A percentile compares a stretch with the other conserved stretches of the same genome.
phyloP scores from a whole-genome alignment of 2,888 invertebrate species.

The Teinopalpus imperialis region DNA sequence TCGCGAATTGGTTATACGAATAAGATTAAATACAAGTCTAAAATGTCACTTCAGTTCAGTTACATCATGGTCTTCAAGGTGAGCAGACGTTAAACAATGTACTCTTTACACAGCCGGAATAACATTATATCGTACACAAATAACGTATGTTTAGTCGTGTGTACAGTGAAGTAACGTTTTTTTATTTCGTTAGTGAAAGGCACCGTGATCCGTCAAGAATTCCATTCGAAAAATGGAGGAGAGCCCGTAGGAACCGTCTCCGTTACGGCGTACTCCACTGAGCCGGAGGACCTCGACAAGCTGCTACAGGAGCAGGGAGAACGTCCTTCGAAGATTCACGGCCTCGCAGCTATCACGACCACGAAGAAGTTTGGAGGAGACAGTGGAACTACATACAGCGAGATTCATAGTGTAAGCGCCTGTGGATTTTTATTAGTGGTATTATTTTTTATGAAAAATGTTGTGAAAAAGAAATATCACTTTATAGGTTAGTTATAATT shows the following conservation, averaged over 20 bases:
- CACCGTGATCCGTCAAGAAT: constrained; percentile 85
- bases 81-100: no score
- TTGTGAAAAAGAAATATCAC: no score
- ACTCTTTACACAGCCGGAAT: no score
- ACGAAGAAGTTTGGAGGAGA: constrained; percentile 72
- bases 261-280: constrained; percentile 86
- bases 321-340: constrained; percentile 64
- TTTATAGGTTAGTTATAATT: no score
- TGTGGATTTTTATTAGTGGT: constrained; percentile 15
- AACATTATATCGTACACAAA: no score
- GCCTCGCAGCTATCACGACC: constrained; percentile 73
- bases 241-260: constrained; percentile 86
- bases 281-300: constrained; percentile 80
- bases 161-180: no score
- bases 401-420: constrained; percentile 59
- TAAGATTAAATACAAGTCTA: no score
- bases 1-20: no score
- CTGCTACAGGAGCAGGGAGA: constrained; percentile 62
- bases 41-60: no score
- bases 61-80: no score
- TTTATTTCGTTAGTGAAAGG: constrained; percentile 91
- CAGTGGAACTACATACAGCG: constrained; percentile 58
- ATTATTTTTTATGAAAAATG: no score
- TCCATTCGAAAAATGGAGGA: constrained; percentile 85
- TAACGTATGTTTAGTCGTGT: no score